Percentiles rank a stretch among this genome's conserved stretches.
Evolutionary conservation across 2,888 invertebrate genomes (phyloP).

Genomic region (Xanthorhoe designata): DNA sequence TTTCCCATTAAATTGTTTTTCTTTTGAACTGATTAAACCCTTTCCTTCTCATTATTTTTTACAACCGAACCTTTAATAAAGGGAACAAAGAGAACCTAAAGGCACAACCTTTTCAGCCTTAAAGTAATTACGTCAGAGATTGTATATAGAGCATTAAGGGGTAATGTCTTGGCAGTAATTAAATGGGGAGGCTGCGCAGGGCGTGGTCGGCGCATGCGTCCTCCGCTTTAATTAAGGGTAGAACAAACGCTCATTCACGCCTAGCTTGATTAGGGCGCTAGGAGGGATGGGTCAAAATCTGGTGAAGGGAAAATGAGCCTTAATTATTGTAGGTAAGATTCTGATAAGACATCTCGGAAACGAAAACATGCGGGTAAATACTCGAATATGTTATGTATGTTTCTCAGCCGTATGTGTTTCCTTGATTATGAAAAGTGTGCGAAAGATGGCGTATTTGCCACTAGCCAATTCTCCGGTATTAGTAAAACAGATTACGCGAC

Average conservation of each 20-base stretch:
- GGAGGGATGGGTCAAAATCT: slow-evolving; percentile 39
- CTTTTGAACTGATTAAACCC: slow-evolving; percentile 11
- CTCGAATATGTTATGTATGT: no score
- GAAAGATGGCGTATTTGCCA: no score
- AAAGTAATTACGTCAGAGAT: slow-evolving; percentile 50
- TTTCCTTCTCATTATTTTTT: slow-evolving; percentile 21
- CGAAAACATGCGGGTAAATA: no score
- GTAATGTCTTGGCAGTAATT: slow-evolving; percentile 84
- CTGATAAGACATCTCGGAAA: not conserved
- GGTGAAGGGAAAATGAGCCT: slow-evolving; percentile 49
- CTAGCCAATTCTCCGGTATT: no score
- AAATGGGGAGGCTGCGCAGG: slow-evolving; percentile 80
- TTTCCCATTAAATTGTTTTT: not conserved
- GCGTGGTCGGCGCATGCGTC: slow-evolving; percentile 82
- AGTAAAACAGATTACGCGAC: no score
- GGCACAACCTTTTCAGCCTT: slow-evolving; percentile 26
- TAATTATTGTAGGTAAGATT: slow-evolving; percentile 21
- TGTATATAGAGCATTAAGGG: slow-evolving; percentile 77
- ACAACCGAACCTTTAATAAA: slow-evolving; percentile 18
- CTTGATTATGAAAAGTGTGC: no score
- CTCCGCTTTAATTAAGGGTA: slow-evolving; percentile 73
- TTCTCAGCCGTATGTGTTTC: no score
- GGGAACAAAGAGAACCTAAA: slow-evolving; percentile 30
- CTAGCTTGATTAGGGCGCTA: slow-evolving; percentile 74
- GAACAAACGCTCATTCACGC: slow-evolving; percentile 80